phyloP scores from a whole-genome alignment of 2,113 vertebrate genomes.

The Carollia perspicillata region DNA sequence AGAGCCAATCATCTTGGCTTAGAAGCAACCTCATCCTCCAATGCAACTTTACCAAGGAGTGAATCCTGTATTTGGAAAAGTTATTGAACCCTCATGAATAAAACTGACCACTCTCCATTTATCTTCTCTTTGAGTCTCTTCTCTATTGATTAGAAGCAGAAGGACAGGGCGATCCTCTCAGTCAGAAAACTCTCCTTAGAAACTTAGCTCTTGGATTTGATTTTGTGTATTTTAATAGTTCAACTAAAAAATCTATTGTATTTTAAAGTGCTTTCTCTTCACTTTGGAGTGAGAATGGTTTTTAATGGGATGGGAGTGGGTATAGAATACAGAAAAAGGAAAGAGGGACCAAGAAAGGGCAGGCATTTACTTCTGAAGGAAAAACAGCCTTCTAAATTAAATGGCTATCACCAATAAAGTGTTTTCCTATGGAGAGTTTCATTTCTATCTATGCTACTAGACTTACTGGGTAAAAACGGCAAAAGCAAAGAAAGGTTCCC shows the following conservation, averaged over 20 bases:
- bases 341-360: background rate
- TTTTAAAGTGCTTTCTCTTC: constrained; percentile 21
- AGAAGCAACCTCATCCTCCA: background rate
- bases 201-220: background rate
- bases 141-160: background rate
- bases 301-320: background rate
- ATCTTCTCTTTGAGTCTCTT: background rate
- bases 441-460: background rate
- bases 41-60: background rate
- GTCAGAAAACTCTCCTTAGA: background rate
- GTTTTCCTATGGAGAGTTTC: constrained; percentile 16
- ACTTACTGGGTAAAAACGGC: constrained; percentile 50
- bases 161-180: background rate
- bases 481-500: constrained; percentile 64
- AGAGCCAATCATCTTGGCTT: background rate
- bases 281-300: background rate
- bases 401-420: constrained; percentile 35
- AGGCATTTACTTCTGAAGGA: constrained; percentile 28
- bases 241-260: constrained; percentile 4
- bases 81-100: background rate
- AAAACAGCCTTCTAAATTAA: constrained; percentile 31
- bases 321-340: background rate
- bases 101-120: background rate
- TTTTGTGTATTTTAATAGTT: constrained; percentile 51
- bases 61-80: background rate